A percentile compares a stretch with the other conserved stretches of the same genome.
These are phyloP conservation scores for Staurois parvus DNA, from an alignment of 2,797 vertebrate genomes.

Conservation along the genomic window DNA sequence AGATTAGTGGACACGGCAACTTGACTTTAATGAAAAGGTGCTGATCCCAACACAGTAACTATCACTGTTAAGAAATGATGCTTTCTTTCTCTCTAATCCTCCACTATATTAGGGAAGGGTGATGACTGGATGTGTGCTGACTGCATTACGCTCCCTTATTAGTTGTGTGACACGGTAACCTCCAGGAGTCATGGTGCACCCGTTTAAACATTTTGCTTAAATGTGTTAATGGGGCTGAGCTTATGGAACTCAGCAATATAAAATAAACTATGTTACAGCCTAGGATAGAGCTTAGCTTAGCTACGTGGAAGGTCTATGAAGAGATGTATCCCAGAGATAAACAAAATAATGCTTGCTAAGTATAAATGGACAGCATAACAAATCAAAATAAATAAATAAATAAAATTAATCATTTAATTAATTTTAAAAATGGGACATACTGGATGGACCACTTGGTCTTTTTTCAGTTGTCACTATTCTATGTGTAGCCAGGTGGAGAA, in stretches of 20 bases:
- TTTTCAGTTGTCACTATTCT: too few species aligned
- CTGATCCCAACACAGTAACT: constrained; percentile 58
- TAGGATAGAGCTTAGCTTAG: neutral
- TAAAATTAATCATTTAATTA: too few species aligned
- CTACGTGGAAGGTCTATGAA: neutral
- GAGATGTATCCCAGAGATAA: neutral
- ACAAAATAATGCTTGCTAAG: too few species aligned
- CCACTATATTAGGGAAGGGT: constrained; percentile 48
- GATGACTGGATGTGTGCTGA: constrained; percentile 51
- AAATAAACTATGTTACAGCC: constrained; percentile 4
- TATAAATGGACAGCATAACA: too few species aligned
- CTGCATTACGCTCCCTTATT: constrained; percentile 51
- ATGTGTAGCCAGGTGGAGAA: too few species aligned
- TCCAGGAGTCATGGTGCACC: constrained; percentile 29
- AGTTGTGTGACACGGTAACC: constrained; percentile 38
- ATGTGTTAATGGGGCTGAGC: constrained; percentile 31
- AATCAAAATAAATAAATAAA: too few species aligned
- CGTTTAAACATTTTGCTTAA: constrained; percentile 51
- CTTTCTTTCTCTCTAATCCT: constrained; percentile 58
- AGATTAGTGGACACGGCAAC: constrained; percentile 62
- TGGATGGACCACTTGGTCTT: too few species aligned
- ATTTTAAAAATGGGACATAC: too few species aligned
- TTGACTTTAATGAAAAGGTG: constrained; percentile 63
- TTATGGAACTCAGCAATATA: constrained; percentile 35
- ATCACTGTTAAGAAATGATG: constrained; percentile 58